Evolutionary conservation across 2,113 vertebrate genomes (phyloP).

Genomic region (Myrmecobius fasciatus): DNA sequence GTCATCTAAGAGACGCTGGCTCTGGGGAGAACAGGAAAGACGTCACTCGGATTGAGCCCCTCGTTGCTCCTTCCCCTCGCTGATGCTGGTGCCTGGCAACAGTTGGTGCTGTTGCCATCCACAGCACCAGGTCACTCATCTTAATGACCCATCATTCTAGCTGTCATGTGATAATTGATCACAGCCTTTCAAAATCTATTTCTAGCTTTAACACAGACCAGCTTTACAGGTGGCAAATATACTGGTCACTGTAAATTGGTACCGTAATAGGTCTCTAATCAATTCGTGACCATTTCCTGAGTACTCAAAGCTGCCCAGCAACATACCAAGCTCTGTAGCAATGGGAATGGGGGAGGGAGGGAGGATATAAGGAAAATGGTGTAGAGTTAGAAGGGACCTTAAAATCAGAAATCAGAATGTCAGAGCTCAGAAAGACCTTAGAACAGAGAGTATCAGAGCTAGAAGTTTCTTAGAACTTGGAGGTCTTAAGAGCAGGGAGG

Average conservation of each 20-base stretch:
- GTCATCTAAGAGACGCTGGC: not conserved
- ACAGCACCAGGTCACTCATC: not conserved
- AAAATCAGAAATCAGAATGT: not conserved
- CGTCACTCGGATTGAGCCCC: not conserved
- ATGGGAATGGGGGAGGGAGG: not conserved
- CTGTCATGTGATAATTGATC: not conserved
- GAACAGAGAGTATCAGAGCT: not conserved
- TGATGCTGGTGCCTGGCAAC: not conserved
- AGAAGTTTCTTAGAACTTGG: not conserved
- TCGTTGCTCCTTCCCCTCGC: not conserved
- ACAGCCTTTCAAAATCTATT: not conserved
- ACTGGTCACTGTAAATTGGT: not conserved
- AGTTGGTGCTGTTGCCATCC: constrained; percentile 1
- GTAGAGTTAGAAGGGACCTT: not conserved
- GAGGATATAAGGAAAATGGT: not conserved
- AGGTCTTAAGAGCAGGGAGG: not conserved
- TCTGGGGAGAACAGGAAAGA: not conserved
- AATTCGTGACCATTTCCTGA: not conserved
- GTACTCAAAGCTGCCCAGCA: not conserved
- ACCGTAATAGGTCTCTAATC: not conserved
- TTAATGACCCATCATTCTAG: not conserved
- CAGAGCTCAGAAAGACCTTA: not conserved
- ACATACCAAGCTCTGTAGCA: not conserved
- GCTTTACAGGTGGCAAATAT: not conserved
- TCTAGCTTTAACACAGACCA: not conserved